phyloP scores from a whole-genome alignment of 2,888 invertebrate species.

The Lycaena phlaeas region DNA sequence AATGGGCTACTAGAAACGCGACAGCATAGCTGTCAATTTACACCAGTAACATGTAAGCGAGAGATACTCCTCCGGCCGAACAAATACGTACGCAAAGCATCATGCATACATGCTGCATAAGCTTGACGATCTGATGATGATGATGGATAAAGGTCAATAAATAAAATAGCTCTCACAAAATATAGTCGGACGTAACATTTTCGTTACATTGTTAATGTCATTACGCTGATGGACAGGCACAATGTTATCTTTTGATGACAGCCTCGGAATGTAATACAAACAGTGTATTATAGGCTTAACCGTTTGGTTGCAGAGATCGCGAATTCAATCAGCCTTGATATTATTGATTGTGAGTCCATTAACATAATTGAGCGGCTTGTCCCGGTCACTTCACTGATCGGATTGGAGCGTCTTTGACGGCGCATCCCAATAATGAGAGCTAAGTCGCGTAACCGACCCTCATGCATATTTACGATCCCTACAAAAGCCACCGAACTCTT shows the following conservation, averaged over 20 bases:
- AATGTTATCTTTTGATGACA: constrained; percentile 5
- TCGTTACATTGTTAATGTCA: too few relatives aligned
- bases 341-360: constrained; percentile 57
- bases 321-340: constrained; percentile 15
- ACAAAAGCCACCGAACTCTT: constrained; percentile 33
- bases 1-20: too few relatives aligned
- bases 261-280: background rate
- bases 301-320: constrained; percentile 1
- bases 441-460: constrained; percentile 40
- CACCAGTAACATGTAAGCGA: too few relatives aligned
- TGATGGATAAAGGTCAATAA: too few relatives aligned
- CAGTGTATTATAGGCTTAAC: constrained; percentile 5
- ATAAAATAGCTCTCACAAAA: too few relatives aligned
- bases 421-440: constrained; percentile 54
- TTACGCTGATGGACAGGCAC: constrained; percentile 1
- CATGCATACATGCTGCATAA: too few relatives aligned
- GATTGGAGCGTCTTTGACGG: constrained; percentile 56
- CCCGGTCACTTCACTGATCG: constrained; percentile 54
- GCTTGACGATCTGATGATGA: too few relatives aligned
- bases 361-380: constrained; percentile 65
- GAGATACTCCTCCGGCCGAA: too few relatives aligned
- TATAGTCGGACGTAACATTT: too few relatives aligned
- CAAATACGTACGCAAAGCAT: too few relatives aligned
- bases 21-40: too few relatives aligned
- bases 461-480: constrained; percentile 53